Evolutionary conservation across 2,888 invertebrate species (phyloP).

Genomic region (Clitarchus hookeri): DNA sequence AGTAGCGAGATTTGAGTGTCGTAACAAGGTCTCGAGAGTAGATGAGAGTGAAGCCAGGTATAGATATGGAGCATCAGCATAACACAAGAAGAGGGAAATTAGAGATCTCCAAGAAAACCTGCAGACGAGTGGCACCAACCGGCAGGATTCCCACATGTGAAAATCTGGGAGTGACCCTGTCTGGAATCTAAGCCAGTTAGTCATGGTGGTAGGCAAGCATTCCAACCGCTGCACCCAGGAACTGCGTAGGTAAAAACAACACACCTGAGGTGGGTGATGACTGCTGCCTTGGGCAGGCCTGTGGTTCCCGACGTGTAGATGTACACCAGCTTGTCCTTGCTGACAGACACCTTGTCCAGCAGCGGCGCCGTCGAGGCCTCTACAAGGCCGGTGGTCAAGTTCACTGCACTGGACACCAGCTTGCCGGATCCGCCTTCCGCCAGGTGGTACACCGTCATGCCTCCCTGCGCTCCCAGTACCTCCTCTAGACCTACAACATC

Average conservation of each 20-base stretch:
- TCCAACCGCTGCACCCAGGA: no score
- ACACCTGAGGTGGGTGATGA: conserved; percentile 80
- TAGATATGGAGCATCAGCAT: no score
- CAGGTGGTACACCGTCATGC: conserved; percentile 5
- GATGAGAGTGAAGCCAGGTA: no score
- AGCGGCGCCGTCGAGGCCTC: not conserved
- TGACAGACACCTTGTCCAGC: not conserved
- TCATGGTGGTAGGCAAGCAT: no score
- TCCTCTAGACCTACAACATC: not conserved
- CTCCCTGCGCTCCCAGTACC: not conserved
- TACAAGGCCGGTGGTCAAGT: not conserved
- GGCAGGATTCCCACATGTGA: no score
- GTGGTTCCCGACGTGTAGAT: conserved; percentile 97
- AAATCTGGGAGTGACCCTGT: no score
- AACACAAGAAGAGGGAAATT: no score
- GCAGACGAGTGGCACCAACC: no score
- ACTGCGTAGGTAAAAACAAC: not conserved
- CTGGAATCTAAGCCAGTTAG: no score
- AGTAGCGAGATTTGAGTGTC: no score
- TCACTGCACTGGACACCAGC: not conserved
- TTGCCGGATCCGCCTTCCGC: not conserved
- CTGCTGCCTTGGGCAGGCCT: conserved; percentile 95
- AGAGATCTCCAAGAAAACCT: no score
- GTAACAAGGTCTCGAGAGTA: no score
- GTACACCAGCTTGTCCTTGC: conserved; percentile 75